A percentile compares a stretch with the other conserved stretches of the same genome.
Conservation (phyloP, 1,140 invertebrate species). For the Centruroides vittatus region DNA sequence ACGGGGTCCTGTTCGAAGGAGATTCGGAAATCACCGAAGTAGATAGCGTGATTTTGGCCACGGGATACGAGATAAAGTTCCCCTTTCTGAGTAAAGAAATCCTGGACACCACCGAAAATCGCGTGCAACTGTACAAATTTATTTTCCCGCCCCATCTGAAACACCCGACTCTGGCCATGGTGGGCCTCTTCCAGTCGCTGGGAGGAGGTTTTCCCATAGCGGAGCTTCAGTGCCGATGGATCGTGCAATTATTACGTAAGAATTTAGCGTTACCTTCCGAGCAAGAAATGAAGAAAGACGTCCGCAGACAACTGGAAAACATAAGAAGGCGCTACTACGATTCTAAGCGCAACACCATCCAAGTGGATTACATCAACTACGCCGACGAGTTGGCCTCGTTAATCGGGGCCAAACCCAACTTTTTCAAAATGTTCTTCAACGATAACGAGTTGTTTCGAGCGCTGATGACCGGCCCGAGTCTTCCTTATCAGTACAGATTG, state of each 20-base stretch:
- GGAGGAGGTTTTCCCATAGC: constrained; percentile 36
- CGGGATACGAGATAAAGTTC: constrained; percentile 31
- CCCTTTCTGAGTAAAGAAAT: constrained; percentile 23
- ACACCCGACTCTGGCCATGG: constrained; percentile 29
- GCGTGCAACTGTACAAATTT: constrained; percentile 33
- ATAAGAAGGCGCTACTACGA: constrained; percentile 15
- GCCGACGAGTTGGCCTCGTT: constrained; percentile 13
- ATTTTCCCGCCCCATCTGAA: constrained; percentile 29
- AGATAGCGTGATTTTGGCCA: constrained; percentile 29
- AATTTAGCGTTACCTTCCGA: constrained; percentile 10
- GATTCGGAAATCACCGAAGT: constrained; percentile 14
- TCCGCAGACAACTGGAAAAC: constrained; percentile 14
- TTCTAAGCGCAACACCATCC: constrained; percentile 7
- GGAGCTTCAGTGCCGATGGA: constrained; percentile 28
- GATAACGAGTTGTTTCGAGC: constrained; percentile 23
- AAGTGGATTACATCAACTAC: constrained; percentile 14
- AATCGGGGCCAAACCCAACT: constrained; percentile 13
- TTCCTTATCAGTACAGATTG: constrained; percentile 16
- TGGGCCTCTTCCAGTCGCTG: constrained; percentile 37
- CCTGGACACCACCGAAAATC: constrained; percentile 22
- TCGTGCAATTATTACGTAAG: constrained; percentile 8
- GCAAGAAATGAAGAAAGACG: constrained; percentile 15
- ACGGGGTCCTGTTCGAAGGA: constrained; percentile 26
- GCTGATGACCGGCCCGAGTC: constrained; percentile 2
- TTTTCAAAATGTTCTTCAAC: constrained; percentile 15